Conservation (phyloP, 2,797 vertebrate species). For the Chaetodon trifasciatus region DNA sequence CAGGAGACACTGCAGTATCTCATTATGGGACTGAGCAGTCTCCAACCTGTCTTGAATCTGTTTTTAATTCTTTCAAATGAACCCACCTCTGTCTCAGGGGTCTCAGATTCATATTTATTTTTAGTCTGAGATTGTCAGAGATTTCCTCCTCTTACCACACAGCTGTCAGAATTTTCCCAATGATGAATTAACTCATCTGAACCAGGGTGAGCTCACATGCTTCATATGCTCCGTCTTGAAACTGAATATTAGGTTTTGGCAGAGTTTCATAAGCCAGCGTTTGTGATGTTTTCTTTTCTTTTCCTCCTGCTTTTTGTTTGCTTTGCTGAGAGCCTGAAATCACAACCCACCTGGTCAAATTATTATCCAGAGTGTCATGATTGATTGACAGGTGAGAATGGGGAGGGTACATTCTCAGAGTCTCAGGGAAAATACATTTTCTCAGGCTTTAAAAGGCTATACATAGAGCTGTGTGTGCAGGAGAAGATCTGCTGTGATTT, state of each 20-base stretch:
- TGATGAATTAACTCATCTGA: conserved; percentile 55
- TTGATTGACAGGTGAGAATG: conserved; percentile 39
- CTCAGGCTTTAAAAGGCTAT: conserved; percentile 11
- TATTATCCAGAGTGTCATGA: conserved; percentile 22
- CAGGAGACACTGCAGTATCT: conserved; percentile 10
- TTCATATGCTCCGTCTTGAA: conserved; percentile 20
- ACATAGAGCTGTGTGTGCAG: not conserved
- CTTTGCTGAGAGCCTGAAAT: conserved; percentile 24
- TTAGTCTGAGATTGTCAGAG: conserved; percentile 46
- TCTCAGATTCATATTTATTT: conserved; percentile 46
- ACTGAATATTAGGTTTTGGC: conserved; percentile 48
- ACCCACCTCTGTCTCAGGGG: conserved; percentile 17
- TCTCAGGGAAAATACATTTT: conserved; percentile 19
- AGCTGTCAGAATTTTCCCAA: conserved; percentile 46
- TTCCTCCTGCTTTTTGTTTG: conserved; percentile 38
- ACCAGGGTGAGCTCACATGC: conserved; percentile 11
- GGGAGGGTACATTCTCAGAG: not conserved
- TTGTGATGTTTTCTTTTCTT: conserved; percentile 9
- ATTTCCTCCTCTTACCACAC: conserved; percentile 45
- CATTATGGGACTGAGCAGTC: conserved; percentile 30
- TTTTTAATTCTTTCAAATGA: conserved; percentile 54
- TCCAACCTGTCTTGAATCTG: conserved; percentile 34
- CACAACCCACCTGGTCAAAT: conserved; percentile 25
- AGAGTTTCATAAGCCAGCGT: conserved; percentile 40
- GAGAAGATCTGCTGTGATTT: conserved; percentile 25